These are phyloP conservation scores for Schizopygopsis pylzovi DNA, from an alignment of 2,797 vertebrate genomes.

Conservation along the genomic window DNA sequence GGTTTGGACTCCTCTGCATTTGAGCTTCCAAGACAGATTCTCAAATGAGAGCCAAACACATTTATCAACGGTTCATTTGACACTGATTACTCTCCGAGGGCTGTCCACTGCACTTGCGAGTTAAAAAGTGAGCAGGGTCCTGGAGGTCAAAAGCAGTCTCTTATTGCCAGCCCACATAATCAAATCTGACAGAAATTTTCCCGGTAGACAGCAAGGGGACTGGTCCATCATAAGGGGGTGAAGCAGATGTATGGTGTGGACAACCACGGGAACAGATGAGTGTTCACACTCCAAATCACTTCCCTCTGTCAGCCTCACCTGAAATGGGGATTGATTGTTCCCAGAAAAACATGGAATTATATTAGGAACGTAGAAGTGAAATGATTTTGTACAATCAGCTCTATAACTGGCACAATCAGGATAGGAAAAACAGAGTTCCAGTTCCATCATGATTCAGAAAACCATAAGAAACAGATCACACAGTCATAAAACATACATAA, in stretches of 20 bases:
- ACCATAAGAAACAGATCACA: constrained; percentile 24
- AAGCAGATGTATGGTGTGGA: constrained; percentile 30
- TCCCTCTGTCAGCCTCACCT: constrained; percentile 47
- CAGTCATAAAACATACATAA: constrained; percentile 26
- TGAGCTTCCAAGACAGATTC: constrained; percentile 54
- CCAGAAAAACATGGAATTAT: constrained; percentile 32
- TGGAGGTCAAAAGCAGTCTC: constrained; percentile 59
- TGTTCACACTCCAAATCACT: constrained; percentile 58
- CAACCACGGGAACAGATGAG: constrained; percentile 49
- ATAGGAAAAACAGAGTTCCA: neutral
- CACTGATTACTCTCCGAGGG: constrained; percentile 62
- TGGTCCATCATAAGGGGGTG: constrained; percentile 49
- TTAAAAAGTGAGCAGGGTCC: constrained; percentile 59
- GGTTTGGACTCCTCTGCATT: constrained; percentile 31
- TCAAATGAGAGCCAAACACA: constrained; percentile 58
- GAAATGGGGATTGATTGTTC: constrained; percentile 54
- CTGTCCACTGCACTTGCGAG: constrained; percentile 57
- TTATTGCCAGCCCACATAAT: constrained; percentile 61
- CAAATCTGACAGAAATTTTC: constrained; percentile 62
- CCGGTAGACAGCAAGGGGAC: constrained; percentile 40
- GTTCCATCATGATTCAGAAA: neutral
- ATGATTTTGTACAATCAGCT: constrained; percentile 23
- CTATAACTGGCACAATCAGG: constrained; percentile 16
- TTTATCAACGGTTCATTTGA: constrained; percentile 62
- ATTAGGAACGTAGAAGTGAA: constrained; percentile 41